These are phyloP conservation scores for Ooceraea biroi DNA, from an alignment of 1,140 invertebrate species.

Conservation along the genomic window DNA sequence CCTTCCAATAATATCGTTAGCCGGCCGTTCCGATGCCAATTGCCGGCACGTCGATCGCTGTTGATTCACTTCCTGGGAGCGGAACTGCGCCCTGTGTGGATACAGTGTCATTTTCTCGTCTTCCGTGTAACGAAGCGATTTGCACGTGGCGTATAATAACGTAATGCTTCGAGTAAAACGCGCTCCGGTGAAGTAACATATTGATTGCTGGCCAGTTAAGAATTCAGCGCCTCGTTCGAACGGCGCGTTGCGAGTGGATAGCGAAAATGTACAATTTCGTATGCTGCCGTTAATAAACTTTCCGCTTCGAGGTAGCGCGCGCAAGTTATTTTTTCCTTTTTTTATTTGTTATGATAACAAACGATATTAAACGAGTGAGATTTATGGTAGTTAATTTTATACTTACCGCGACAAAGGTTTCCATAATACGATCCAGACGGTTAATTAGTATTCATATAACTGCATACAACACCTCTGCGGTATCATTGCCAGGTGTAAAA, in stretches of 20 bases:
- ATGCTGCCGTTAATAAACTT: not conserved
- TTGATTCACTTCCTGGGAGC: not conserved
- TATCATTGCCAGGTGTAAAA: conserved; percentile 25
- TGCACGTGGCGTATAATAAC: not conserved
- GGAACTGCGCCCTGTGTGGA: too few relatives aligned
- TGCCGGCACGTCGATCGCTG: not conserved
- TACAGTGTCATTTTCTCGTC: not conserved
- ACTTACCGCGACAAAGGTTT: not conserved
- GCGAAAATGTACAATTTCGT: conserved; percentile 7
- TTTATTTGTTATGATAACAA: not conserved
- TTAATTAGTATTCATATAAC: not conserved
- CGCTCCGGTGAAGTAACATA: conserved; percentile 7
- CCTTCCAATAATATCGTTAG: not conserved
- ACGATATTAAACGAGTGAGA: not conserved
- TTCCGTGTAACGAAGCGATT: not conserved
- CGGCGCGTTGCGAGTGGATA: not conserved
- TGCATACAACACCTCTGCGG: too few relatives aligned
- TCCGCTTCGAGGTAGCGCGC: not conserved
- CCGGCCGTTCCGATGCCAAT: not conserved
- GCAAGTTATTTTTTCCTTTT: not conserved
- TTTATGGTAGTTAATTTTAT: not conserved
- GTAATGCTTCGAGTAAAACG: not conserved
- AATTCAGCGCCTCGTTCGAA: not conserved
- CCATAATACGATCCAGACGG: not conserved
- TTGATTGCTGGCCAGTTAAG: not conserved